Evolutionary conservation across 2,888 invertebrate species (phyloP).

Genomic region (Altica lythri): DNA sequence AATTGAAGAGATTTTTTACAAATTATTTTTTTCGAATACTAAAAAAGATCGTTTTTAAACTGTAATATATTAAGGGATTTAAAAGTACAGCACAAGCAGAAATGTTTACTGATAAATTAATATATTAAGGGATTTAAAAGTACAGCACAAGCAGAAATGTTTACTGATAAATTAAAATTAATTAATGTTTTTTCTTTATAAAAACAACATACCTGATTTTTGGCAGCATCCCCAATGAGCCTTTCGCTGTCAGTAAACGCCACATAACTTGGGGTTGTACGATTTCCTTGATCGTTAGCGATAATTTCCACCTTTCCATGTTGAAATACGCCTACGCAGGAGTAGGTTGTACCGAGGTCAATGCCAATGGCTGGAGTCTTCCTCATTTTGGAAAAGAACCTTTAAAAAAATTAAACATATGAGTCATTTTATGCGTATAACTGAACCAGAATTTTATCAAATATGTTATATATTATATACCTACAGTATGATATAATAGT

Average conservation of each 20-base stretch:
- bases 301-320: conserved; percentile 85
- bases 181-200: too few relatives aligned
- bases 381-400: conserved; percentile 38
- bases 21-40: too few relatives aligned
- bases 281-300: conserved; percentile 87
- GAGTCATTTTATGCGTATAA: conserved; percentile 1
- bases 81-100: too few relatives aligned
- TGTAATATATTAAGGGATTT: too few relatives aligned
- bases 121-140: too few relatives aligned
- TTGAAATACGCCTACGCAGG: conserved; percentile 82
- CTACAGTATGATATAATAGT: background rate
- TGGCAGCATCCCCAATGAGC: conserved; percentile 84
- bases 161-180: too few relatives aligned
- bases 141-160: too few relatives aligned
- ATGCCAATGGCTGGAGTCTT: conserved; percentile 45
- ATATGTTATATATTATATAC: background rate
- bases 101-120: too few relatives aligned
- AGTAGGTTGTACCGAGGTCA: conserved; percentile 87
- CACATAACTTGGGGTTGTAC: conserved; percentile 86
- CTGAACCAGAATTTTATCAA: background rate
- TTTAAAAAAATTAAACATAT: conserved; percentile 1
- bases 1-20: too few relatives aligned
- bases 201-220: conserved; percentile 80
- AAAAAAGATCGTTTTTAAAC: too few relatives aligned
- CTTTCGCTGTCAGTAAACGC: conserved; percentile 85